phyloP scores from a whole-genome alignment of 2,113 vertebrate species.

The Erpornis zantholeuca region DNA sequence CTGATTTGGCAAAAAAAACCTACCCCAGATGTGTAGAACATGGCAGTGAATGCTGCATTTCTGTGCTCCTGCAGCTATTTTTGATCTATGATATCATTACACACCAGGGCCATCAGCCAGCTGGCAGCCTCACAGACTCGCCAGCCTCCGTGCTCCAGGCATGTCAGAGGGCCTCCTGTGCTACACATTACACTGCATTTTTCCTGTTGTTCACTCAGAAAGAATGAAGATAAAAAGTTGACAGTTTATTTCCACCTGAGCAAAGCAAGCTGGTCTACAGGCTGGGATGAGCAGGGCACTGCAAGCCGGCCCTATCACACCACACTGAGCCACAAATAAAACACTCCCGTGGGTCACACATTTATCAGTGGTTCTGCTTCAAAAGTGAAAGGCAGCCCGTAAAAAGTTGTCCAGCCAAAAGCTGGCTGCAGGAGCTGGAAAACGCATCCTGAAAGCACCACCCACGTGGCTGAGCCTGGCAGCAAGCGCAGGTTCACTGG shows the following conservation, averaged over 20 bases:
- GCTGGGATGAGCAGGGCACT: not conserved
- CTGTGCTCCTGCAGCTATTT: slow-evolving; percentile 36
- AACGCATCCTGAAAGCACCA: not conserved
- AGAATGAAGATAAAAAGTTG: not conserved
- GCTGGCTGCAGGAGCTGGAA: not conserved
- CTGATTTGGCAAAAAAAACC: not conserved
- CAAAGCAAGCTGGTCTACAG: not conserved
- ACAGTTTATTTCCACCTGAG: not conserved
- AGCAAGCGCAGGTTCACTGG: not conserved
- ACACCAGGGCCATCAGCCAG: slow-evolving; percentile 6
- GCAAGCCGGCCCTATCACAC: not conserved
- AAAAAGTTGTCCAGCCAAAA: not conserved
- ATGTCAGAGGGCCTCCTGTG: not conserved
- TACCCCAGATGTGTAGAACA: not conserved
- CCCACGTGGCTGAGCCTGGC: not conserved
- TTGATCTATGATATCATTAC: slow-evolving; percentile 38
- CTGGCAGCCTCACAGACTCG: not conserved
- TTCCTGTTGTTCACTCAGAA: not conserved
- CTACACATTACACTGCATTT: not conserved
- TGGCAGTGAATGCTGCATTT: not conserved
- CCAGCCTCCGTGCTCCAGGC: not conserved
- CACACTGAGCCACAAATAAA: not conserved
- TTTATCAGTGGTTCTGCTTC: not conserved
- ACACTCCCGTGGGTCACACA: not conserved
- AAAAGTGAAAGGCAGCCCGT: not conserved